These are phyloP conservation scores for Pseudanteris insignis DNA, from an alignment of 2,888 invertebrate genomes.

Conservation along the genomic window DNA sequence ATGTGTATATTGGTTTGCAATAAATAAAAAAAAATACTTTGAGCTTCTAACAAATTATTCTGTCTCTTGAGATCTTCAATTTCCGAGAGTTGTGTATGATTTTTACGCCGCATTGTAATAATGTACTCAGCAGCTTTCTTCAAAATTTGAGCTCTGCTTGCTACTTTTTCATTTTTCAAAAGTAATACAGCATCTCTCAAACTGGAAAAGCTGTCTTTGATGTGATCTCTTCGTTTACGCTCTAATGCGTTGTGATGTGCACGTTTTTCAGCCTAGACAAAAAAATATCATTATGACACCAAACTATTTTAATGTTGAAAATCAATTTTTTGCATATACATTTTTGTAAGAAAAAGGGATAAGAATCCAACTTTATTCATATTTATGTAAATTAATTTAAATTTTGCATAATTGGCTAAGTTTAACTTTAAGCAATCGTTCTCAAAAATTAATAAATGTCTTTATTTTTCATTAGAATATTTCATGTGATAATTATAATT, in stretches of 20 bases:
- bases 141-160: slow-evolving; percentile 95
- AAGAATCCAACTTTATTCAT: too few relatives aligned
- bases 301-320: too few relatives aligned
- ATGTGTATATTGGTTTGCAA: too few relatives aligned
- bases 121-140: slow-evolving; percentile 99
- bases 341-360: too few relatives aligned
- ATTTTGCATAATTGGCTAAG: too few relatives aligned
- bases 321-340: too few relatives aligned
- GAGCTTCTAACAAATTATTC: slow-evolving; percentile 86
- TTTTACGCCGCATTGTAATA: slow-evolving; percentile 92
- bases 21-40: slow-evolving; percentile 77
- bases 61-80: slow-evolving; percentile 94
- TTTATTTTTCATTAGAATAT: too few relatives aligned
- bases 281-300: too few relatives aligned
- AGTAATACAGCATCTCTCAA: slow-evolving; percentile 94
- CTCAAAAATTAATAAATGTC: too few relatives aligned
- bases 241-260: slow-evolving; percentile 99
- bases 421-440: too few relatives aligned
- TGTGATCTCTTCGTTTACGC: slow-evolving; percentile 95
- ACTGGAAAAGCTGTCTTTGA: slow-evolving; percentile 97
- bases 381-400: too few relatives aligned
- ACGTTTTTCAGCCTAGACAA: slow-evolving; percentile 86
- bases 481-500: too few relatives aligned
- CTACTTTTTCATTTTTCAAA: slow-evolving; percentile 95
- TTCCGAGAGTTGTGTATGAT: slow-evolving; percentile 90